Evolutionary conservation across 2,888 invertebrate genomes (phyloP).

Genomic region (Cenopis cana): DNA sequence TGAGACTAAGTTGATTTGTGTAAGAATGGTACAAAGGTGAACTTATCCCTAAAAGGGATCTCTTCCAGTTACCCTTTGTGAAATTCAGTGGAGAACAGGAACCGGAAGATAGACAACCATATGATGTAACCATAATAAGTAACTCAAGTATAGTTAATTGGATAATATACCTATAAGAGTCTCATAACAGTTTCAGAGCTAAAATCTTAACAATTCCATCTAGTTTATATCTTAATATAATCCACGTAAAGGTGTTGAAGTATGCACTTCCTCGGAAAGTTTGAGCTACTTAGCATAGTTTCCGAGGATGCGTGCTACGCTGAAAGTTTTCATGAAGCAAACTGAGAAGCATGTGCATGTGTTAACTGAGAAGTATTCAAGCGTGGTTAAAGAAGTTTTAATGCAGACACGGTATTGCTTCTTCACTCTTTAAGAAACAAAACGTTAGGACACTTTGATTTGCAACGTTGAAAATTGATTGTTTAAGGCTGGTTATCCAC

Average conservation of each 20-base stretch:
- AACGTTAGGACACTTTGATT: background rate
- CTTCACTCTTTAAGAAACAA: background rate
- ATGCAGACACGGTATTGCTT: background rate
- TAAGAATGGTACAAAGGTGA: too few relatives aligned
- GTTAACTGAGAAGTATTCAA: background rate
- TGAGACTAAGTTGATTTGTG: too few relatives aligned
- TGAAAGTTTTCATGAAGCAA: slow-evolving; percentile 1
- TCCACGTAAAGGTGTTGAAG: slow-evolving; percentile 1
- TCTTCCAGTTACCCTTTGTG: too few relatives aligned
- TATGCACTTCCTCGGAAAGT: slow-evolving; percentile 8
- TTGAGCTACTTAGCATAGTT: slow-evolving; percentile 23
- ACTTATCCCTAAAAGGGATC: too few relatives aligned
- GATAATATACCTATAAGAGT: too few relatives aligned
- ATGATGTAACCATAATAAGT: too few relatives aligned
- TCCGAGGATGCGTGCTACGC: background rate
- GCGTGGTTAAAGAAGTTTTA: background rate
- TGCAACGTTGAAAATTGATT: too few relatives aligned
- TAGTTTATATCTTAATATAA: slow-evolving; percentile 19
- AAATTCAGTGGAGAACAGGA: too few relatives aligned
- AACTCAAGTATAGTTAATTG: too few relatives aligned
- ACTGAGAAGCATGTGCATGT: too few relatives aligned
- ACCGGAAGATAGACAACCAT: too few relatives aligned
- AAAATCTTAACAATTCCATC: slow-evolving; percentile 12
- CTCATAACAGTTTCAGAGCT: background rate
- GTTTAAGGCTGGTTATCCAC: too few relatives aligned